These are phyloP conservation scores for Pseudeuparius sepicola DNA, from an alignment of 2,888 invertebrate genomes.

Conservation along the genomic window DNA sequence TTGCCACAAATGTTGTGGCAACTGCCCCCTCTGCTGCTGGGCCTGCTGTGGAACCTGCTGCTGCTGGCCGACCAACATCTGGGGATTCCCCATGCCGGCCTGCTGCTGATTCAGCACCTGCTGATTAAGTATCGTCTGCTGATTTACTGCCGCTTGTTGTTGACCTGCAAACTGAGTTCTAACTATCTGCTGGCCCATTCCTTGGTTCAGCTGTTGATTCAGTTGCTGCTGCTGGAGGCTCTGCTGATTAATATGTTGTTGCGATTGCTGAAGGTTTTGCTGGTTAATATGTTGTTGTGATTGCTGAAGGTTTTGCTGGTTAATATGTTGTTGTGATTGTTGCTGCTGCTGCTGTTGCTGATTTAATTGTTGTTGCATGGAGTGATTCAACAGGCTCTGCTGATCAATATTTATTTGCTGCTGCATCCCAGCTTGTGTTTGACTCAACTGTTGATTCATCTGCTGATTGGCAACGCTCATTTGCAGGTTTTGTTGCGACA, in stretches of 20 bases:
- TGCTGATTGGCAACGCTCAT: too few relatives aligned
- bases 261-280: too few relatives aligned
- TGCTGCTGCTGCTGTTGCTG: slow-evolving; percentile 21
- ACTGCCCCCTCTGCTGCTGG: slow-evolving; percentile 29
- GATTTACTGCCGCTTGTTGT: too few relatives aligned
- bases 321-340: slow-evolving; percentile 20
- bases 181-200: slow-evolving; percentile 18
- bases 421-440: too few relatives aligned
- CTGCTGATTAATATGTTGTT: slow-evolving; percentile 22
- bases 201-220: slow-evolving; percentile 22
- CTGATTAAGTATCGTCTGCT: too few relatives aligned
- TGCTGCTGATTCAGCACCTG: slow-evolving; percentile 20
- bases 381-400: too few relatives aligned
- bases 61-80: slow-evolving; percentile 21
- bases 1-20: slow-evolving; percentile 27
- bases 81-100: slow-evolving; percentile 19
- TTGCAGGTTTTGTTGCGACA: slow-evolving; percentile 15
- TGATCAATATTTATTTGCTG: too few relatives aligned
- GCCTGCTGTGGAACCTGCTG: slow-evolving; percentile 27
- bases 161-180: slow-evolving; percentile 14
- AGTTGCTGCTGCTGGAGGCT: slow-evolving; percentile 44
- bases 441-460: too few relatives aligned
- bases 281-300: slow-evolving; percentile 21
- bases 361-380: too few relatives aligned
- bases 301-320: slow-evolving; percentile 22